Evolutionary conservation across 1,140 invertebrate genomes (phyloP).

Genomic region (Procambarus virginalis): DNA sequence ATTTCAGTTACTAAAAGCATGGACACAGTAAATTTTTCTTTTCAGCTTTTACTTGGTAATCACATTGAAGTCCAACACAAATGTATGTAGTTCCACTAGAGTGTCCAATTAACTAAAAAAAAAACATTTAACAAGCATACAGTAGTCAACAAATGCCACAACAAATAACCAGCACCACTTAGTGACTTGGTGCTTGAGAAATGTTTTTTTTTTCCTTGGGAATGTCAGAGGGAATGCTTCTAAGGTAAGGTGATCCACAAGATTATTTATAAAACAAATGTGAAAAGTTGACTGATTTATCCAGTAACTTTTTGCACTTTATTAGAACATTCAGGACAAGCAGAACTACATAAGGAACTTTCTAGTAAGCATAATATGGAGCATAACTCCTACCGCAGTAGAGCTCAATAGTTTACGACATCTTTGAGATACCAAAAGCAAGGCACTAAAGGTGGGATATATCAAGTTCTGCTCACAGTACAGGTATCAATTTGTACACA

Average conservation of each 20-base stretch:
- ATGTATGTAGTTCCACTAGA: neutral
- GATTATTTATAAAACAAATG: neutral
- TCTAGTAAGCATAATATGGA: conserved; percentile 52
- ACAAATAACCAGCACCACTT: conserved; percentile 16
- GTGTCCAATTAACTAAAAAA: neutral
- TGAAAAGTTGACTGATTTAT: neutral
- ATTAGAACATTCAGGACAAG: conserved; percentile 22
- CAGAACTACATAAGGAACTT: conserved; percentile 48
- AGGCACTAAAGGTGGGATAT: conserved; percentile 30
- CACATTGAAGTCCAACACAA: neutral
- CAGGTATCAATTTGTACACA: conserved; percentile 14
- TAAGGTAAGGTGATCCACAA: conserved; percentile 4
- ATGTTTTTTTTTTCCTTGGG: conserved; percentile 4
- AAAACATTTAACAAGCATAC: neutral
- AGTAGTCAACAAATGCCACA: conserved; percentile 28
- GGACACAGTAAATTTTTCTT: conserved; percentile 4
- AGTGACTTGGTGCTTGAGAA: conserved; percentile 3
- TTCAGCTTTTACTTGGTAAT: neutral
- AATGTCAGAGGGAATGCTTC: conserved; percentile 28
- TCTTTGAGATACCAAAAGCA: conserved; percentile 9
- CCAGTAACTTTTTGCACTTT: neutral
- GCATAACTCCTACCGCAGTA: conserved; percentile 23
- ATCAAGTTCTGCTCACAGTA: neutral
- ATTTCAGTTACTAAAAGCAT: conserved; percentile 2
- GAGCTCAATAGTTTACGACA: neutral